These are phyloP conservation scores for Brachyopa scutellaris DNA, from an alignment of 2,888 invertebrate genomes.

Conservation along the genomic window DNA sequence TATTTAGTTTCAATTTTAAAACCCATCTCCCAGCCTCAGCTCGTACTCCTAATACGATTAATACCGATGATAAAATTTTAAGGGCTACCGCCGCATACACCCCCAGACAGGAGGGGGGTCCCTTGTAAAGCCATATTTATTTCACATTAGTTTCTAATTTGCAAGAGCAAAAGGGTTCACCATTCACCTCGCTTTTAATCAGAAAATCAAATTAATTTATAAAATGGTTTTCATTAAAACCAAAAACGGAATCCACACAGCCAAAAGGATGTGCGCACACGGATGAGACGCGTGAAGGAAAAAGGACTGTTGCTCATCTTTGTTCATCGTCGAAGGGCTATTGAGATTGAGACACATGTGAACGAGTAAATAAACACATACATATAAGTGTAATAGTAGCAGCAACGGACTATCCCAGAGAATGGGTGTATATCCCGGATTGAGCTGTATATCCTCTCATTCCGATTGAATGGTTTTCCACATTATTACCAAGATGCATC, in stretches of 20 bases:
- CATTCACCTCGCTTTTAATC: slow-evolving; percentile 57
- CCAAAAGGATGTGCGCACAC: neutral
- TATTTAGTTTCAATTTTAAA: slow-evolving; percentile 71
- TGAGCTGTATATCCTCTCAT: slow-evolving; percentile 58
- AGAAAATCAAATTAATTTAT: slow-evolving; percentile 71
- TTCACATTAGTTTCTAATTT: slow-evolving; percentile 70
- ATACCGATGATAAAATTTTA: slow-evolving; percentile 72
- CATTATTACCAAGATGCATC: slow-evolving; percentile 58
- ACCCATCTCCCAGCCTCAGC: slow-evolving; percentile 39
- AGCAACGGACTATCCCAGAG: neutral
- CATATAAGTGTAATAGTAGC: no score
- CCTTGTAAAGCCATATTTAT: slow-evolving; percentile 60
- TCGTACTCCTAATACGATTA: slow-evolving; percentile 52
- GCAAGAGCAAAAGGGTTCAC: slow-evolving; percentile 56
- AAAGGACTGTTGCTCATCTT: slow-evolving; percentile 22
- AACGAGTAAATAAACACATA: slow-evolving; percentile 25
- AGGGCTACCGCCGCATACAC: slow-evolving; percentile 57
- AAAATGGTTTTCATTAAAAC: slow-evolving; percentile 66
- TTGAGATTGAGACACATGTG: slow-evolving; percentile 29
- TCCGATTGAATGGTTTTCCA: slow-evolving; percentile 66
- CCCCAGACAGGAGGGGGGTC: neutral
- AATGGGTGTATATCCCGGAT: slow-evolving; percentile 5
- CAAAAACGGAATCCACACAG: slow-evolving; percentile 16
- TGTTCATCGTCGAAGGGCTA: neutral
- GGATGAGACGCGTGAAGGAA: neutral